Percentiles rank a stretch among this genome's conserved stretches.
Evolutionary conservation across 1,140 invertebrate genomes (phyloP).

Genomic region (Camponotus pennsylvanicus): DNA sequence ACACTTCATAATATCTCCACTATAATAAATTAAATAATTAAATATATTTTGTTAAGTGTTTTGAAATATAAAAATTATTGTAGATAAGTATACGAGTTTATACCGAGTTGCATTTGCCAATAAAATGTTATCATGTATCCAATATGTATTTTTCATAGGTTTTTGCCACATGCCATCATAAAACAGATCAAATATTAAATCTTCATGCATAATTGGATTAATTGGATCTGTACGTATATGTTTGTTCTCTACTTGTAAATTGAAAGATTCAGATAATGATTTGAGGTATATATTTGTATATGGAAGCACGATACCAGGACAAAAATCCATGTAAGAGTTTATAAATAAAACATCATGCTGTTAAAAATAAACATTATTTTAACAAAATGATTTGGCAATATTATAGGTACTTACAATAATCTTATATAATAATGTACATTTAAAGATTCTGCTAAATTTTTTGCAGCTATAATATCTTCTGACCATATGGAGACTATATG

Average conservation of each 20-base stretch:
- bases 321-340: neutral
- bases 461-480: constrained; percentile 20
- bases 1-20: neutral
- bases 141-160: constrained; percentile 10
- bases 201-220: neutral
- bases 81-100: neutral
- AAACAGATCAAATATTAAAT: neutral
- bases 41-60: too few relatives aligned
- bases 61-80: too few relatives aligned
- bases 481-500: constrained; percentile 14
- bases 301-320: neutral
- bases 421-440: neutral
- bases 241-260: neutral
- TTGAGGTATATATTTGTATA: neutral
- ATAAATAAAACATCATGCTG: constrained; percentile 4
- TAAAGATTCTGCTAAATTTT: constrained; percentile 25
- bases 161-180: constrained; percentile 27
- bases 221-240: neutral
- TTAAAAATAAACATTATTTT: constrained; percentile 17
- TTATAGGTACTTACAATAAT: neutral
- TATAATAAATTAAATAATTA: constrained; percentile 11
- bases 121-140: neutral
- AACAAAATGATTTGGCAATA: neutral
- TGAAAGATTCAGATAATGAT: neutral
- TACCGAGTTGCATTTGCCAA: constrained; percentile 13